Evolutionary conservation across 2,888 invertebrate species (phyloP), one percentile per base, ranked within the genome.

Genomic region (Liopterus haemorrhoidalis): DNA sequence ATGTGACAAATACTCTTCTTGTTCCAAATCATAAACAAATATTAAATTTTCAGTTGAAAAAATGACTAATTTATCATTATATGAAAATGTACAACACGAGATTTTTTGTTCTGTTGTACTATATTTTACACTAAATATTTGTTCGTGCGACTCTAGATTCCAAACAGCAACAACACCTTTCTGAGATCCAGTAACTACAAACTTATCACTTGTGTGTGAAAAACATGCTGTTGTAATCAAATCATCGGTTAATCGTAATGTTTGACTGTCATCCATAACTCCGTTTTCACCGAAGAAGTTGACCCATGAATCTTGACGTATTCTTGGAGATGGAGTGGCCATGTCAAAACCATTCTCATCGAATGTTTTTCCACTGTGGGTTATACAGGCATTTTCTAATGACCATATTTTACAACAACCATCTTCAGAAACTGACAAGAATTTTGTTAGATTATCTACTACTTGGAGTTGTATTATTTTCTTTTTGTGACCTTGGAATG

Each of bases 351-450:
- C 59, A 47, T 56, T 55, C 46, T 57, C 57, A 46, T 51, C 55
- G 38, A 44, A 56, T 14, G 49, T 37, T 22, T 46, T 37, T 6
- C 55, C 53, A 25, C 52, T 49, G 18, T 40, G 51, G 21, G 46
- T 50, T 12, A 48, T 43, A 9, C 38, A 35, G 38, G 37, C 41
- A 28, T 54, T 51, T 37, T 72, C 71, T 15, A 78, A 66, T 54
- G 70, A 70, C 76, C 77, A 82, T 19, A 81, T 57, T 49, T 76
- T 75, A n/a, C 79, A 67, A 15, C 65, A 65, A 0, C 80, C 78
- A 53, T 75, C 74, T 19, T 66, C 65, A 4, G 74, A 74, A 6
- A 81, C 63, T 0, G 81, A 76, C 9, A 82, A 69, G 40, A 83
- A 77, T 16, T 71, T 68, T 1, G 70, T 69, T 3, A 72, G 72